A percentile compares a stretch with the other conserved stretches of the same genome.
phyloP scores from a whole-genome alignment of 2,797 vertebrate species.

The Loris lydekkerianus region DNA sequence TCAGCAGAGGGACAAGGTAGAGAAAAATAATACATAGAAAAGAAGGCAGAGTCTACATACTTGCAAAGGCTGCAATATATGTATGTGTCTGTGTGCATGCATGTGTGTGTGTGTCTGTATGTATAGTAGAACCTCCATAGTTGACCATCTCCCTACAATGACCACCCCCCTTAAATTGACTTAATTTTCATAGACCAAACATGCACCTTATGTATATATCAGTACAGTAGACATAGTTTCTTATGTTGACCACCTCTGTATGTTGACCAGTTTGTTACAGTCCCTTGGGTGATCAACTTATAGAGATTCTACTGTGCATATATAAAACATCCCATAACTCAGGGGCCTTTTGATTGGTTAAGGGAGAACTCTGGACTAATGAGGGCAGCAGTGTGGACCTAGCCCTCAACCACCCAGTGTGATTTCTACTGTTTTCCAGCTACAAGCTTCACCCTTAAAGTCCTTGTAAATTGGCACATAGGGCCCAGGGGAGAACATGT shows the following conservation, averaged over 20 bases:
- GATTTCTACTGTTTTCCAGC: not conserved
- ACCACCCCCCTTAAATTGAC: no score
- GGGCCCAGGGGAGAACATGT: not conserved
- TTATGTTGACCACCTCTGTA: no score
- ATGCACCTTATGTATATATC: no score
- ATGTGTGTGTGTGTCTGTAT: not conserved
- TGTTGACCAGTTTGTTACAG: no score
- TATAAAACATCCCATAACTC: not conserved
- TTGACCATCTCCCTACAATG: no score
- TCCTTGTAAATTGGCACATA: not conserved
- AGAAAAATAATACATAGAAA: conserved; percentile 28
- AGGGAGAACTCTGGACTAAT: not conserved
- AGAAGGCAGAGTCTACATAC: not conserved
- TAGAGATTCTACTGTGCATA: no score
- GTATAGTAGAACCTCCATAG: no score
- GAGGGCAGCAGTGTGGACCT: not conserved
- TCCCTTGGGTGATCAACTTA: no score
- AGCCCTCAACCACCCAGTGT: not conserved
- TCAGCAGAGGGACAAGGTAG: not conserved
- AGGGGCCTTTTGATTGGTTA: not conserved
- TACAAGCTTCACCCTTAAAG: not conserved
- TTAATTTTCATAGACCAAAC: no score
- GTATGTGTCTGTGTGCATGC: no score
- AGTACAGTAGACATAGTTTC: no score
- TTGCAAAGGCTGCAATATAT: not conserved